phyloP scores from a whole-genome alignment of 2,113 vertebrate species.

The Corydoras sp. region DNA sequence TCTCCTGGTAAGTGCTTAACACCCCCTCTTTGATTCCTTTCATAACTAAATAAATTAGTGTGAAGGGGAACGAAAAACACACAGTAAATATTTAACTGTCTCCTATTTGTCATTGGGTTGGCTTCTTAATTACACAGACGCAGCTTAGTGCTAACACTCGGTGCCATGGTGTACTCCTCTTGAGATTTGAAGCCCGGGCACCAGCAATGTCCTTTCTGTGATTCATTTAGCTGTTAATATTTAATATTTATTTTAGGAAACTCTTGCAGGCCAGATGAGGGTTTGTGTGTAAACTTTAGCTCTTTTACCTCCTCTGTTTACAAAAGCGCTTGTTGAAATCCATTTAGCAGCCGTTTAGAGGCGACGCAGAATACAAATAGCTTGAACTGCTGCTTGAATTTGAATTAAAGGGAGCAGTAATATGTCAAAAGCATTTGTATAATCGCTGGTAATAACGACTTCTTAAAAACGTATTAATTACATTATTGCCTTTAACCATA shows the following conservation, averaged over 20 bases:
- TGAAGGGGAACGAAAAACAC: conserved; percentile 59
- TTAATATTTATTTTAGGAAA: conserved; percentile 65
- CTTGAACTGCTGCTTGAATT: conserved; percentile 10
- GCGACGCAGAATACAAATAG: conserved; percentile 8
- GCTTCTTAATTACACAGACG: conserved; percentile 69
- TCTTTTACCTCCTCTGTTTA: conserved; percentile 34
- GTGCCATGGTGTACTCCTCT: conserved; percentile 45
- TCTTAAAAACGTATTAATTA: neutral
- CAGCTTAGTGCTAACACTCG: conserved; percentile 49
- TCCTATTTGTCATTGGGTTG: conserved; percentile 70
- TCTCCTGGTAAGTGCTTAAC: conserved; percentile 53
- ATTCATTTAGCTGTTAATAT: conserved; percentile 67
- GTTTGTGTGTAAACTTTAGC: conserved; percentile 47
- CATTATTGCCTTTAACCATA: neutral
- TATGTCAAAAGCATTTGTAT: too few species aligned
- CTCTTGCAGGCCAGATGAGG: conserved; percentile 51
- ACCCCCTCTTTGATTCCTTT: conserved; percentile 59
- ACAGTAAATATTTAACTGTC: conserved; percentile 72
- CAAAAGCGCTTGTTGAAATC: conserved; percentile 33
- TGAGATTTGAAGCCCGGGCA: conserved; percentile 55
- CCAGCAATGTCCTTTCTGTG: conserved; percentile 58
- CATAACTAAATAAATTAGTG: conserved; percentile 61
- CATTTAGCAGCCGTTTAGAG: conserved; percentile 35
- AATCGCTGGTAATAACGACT: neutral
- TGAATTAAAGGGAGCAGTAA: neutral